phyloP scores from a whole-genome alignment of 2,797 vertebrate genomes.

The Eulemur coronatus region DNA sequence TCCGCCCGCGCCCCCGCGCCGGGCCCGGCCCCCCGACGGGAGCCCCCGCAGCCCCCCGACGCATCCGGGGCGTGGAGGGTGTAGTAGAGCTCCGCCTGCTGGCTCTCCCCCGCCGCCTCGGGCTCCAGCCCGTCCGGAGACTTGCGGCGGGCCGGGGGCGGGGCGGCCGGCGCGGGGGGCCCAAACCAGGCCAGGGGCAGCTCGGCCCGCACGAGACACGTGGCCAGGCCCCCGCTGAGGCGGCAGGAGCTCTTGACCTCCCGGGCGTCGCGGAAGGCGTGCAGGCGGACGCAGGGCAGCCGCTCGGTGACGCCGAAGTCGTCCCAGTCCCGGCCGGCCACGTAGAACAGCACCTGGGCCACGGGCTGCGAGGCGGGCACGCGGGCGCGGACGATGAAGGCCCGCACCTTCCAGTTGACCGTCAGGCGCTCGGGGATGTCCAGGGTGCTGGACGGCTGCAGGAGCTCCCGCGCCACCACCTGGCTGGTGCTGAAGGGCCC shows the following conservation, averaged over 20 bases:
- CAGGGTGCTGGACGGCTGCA: constrained; percentile 95
- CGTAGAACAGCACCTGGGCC: constrained; percentile 96
- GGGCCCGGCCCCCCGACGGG: constrained; percentile 72
- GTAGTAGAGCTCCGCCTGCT: constrained; percentile 96
- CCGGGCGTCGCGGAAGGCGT: constrained; percentile 93
- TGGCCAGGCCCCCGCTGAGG: constrained; percentile 93
- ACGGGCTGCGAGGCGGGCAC: constrained; percentile 92
- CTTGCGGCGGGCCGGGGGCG: constrained; percentile 89
- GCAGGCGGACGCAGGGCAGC: constrained; percentile 94
- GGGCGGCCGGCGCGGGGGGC: constrained; percentile 84
- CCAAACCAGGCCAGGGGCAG: constrained; percentile 96
- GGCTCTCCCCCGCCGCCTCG: constrained; percentile 86
- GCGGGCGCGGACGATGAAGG: constrained; percentile 94
- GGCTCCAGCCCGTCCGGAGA: constrained; percentile 86
- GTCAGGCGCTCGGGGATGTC: constrained; percentile 94
- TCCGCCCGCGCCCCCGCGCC: constrained; percentile 85
- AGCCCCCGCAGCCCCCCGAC: constrained; percentile 88
- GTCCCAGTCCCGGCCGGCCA: constrained; percentile 97
- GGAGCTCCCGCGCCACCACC: constrained; percentile 93
- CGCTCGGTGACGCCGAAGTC: constrained; percentile 93
- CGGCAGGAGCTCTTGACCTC: constrained; percentile 96
- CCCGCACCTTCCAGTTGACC: constrained; percentile 98
- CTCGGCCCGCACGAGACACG: constrained; percentile 94
- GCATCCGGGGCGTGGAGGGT: constrained; percentile 91
- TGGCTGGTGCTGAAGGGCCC: constrained; percentile 94